Percentiles rank a stretch among this genome's conserved stretches.
Evolutionary conservation across 2,113 vertebrate genomes (phyloP).

Genomic region (Campylomormyrus tamandua): DNA sequence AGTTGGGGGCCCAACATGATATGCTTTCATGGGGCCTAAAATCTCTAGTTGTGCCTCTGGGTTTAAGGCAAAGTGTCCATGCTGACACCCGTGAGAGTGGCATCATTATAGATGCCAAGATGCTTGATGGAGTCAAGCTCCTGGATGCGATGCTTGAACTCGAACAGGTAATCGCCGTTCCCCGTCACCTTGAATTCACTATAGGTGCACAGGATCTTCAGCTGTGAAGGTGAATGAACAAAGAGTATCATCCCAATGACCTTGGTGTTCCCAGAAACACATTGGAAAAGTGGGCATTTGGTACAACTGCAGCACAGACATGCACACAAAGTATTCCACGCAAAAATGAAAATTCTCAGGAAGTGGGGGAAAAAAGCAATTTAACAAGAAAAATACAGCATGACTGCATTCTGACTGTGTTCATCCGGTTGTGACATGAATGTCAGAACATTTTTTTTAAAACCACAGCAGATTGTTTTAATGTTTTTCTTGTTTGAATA

Average conservation of each 20-base stretch:
- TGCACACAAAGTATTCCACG: neutral
- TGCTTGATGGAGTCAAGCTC: constrained; percentile 35
- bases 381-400: neutral
- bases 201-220: constrained; percentile 41
- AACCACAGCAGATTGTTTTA: neutral
- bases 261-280: neutral
- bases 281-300: neutral
- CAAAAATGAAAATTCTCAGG: neutral
- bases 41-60: neutral
- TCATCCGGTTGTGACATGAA: neutral
- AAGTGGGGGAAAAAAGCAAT: neutral
- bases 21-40: neutral
- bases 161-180: constrained; percentile 35
- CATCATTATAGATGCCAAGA: constrained; percentile 23
- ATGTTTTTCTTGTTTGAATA: neutral
- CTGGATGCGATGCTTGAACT: constrained; percentile 37
- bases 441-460: neutral
- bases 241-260: neutral
- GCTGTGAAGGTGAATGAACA: constrained; percentile 24
- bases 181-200: constrained; percentile 35
- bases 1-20: neutral
- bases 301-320: neutral
- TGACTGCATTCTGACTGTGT: neutral
- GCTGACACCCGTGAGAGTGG: constrained; percentile 27
- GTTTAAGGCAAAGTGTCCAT: constrained; percentile 29